Evolutionary conservation across 2,797 vertebrate species (phyloP).

Genomic region (Myiothlypis chrysogaster): DNA sequence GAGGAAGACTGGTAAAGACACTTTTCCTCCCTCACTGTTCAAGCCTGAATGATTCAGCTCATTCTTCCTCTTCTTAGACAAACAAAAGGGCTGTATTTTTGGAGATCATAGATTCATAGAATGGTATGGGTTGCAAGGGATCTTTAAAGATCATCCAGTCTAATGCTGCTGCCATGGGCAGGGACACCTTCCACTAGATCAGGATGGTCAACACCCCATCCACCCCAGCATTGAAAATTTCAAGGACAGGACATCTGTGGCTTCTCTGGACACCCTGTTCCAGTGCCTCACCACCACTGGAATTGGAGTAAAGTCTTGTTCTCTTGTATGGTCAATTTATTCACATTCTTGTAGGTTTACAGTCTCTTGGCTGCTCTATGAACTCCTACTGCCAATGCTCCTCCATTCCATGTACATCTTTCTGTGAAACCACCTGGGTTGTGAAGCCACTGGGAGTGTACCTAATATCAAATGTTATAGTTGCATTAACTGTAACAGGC

Average conservation of each 20-base stretch:
- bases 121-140: neutral
- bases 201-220: neutral
- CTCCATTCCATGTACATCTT: neutral
- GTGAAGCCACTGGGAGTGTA: neutral
- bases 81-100: neutral
- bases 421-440: neutral
- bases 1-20: slow-evolving; percentile 74
- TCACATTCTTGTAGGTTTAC: neutral
- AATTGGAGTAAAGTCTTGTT: neutral
- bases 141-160: neutral
- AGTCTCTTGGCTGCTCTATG: neutral
- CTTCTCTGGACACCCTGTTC: neutral
- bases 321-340: neutral
- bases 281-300: neutral
- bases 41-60: neutral
- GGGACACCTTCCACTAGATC: neutral
- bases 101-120: neutral
- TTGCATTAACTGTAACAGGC: neutral
- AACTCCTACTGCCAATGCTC: neutral
- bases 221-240: neutral
- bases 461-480: neutral
- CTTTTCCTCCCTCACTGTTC: neutral
- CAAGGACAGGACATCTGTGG: neutral
- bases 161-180: neutral
- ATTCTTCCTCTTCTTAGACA: neutral